Percentiles rank a stretch among this genome's conserved stretches.
Conservation (phyloP, 2,888 invertebrate species). For the Agonopterix alstromeriana region DNA sequence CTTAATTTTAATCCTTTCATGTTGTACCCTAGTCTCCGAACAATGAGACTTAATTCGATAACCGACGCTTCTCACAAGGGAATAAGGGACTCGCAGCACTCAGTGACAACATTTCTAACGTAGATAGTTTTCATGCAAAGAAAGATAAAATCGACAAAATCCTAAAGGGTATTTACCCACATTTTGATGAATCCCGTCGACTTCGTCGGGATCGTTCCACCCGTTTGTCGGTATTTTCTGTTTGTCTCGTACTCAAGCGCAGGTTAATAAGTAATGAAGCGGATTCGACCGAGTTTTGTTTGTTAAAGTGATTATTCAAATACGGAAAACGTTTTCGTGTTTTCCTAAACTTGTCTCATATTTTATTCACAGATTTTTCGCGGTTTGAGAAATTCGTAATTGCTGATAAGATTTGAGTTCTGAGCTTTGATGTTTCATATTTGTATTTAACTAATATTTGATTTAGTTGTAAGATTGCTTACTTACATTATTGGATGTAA, state of each 20-base stretch:
- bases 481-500: background rate
- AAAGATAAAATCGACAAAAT: too few relatives aligned
- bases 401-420: constrained; percentile 51
- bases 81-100: too few relatives aligned
- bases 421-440: constrained; percentile 18
- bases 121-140: too few relatives aligned
- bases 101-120: too few relatives aligned
- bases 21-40: too few relatives aligned
- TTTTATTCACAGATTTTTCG: constrained; percentile 73
- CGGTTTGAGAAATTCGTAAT: constrained; percentile 59
- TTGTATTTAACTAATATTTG: constrained; percentile 11
- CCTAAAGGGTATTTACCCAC: background rate
- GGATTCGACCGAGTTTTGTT: constrained; percentile 67
- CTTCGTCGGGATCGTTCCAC: constrained; percentile 10
- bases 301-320: constrained; percentile 76
- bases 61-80: too few relatives aligned
- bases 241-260: constrained; percentile 52
- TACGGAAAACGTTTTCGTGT: constrained; percentile 72
- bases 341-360: constrained; percentile 70
- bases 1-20: too few relatives aligned
- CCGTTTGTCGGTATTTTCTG: constrained; percentile 21
- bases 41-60: too few relatives aligned
- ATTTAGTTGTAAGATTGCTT: constrained; percentile 4
- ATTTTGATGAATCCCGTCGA: constrained; percentile 15
- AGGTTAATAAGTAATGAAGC: constrained; percentile 74